Percentiles rank a stretch among this genome's conserved stretches.
phyloP scores from a whole-genome alignment of 2,797 vertebrate genomes.

The Molossus molossus region DNA sequence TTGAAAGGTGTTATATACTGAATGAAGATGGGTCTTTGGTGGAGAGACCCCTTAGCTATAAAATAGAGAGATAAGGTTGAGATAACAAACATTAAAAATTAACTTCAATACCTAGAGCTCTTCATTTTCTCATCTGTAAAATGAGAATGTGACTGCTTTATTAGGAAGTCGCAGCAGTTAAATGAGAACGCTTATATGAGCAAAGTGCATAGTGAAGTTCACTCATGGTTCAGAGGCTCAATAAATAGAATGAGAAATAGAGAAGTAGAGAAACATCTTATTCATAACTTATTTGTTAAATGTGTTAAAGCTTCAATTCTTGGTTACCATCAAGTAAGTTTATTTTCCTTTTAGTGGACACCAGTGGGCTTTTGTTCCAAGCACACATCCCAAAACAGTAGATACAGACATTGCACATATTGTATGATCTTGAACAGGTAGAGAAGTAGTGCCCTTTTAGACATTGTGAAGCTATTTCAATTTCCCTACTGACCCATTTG shows the following conservation, averaged over 20 bases:
- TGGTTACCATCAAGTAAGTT: neutral
- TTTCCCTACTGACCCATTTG: neutral
- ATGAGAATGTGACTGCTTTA: neutral
- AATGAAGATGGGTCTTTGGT: neutral
- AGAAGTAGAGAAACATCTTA: neutral
- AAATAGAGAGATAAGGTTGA: neutral
- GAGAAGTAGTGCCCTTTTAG: neutral
- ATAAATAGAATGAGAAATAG: neutral
- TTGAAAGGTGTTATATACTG: neutral
- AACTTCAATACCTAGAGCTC: neutral
- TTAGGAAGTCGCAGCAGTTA: neutral
- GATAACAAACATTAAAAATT: neutral
- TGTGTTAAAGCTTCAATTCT: neutral
- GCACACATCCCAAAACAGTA: neutral
- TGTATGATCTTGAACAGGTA: neutral
- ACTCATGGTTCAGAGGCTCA: neutral
- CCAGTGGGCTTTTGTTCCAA: neutral
- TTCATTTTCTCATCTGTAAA: constrained; percentile 31
- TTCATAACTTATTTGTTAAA: neutral
- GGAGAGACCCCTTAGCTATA: neutral
- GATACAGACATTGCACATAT: neutral
- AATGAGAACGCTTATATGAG: neutral
- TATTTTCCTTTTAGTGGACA: neutral
- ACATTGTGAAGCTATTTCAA: neutral
- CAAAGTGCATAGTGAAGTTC: neutral